Evolutionary conservation across 2,888 invertebrate species (phyloP).

Genomic region (Trichopria drosophilae): DNA sequence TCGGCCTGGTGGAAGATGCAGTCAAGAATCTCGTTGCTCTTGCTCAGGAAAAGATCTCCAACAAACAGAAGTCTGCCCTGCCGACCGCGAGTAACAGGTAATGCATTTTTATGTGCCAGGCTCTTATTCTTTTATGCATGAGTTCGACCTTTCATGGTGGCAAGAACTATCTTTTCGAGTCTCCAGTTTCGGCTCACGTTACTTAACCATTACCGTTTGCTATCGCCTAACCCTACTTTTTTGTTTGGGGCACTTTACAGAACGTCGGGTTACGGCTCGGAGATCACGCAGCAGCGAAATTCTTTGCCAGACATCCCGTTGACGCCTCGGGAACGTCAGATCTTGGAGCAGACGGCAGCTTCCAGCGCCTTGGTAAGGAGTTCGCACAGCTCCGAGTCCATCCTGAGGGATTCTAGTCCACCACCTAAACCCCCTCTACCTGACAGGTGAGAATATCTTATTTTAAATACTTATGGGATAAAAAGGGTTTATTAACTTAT

Average conservation of each 20-base stretch:
- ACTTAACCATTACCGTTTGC: too few relatives aligned
- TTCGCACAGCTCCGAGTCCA: conserved; percentile 82
- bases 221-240: not conserved
- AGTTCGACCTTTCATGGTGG: not conserved
- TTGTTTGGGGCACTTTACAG: conserved; percentile 36
- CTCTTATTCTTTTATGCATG: too few relatives aligned
- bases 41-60: conserved; percentile 80
- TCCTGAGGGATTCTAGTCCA: conserved; percentile 72
- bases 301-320: conserved; percentile 80
- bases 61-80: conserved; percentile 59
- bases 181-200: not conserved
- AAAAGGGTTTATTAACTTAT: too few relatives aligned
- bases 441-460: conserved; percentile 70
- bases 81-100: conserved; percentile 52
- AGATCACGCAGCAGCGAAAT: conserved; percentile 63
- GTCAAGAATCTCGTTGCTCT: conserved; percentile 77
- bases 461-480: too few relatives aligned
- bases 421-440: conserved; percentile 89
- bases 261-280: conserved; percentile 54
- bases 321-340: conserved; percentile 76
- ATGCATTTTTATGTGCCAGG: not conserved
- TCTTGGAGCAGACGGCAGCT: conserved; percentile 65
- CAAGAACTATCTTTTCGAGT: not conserved
- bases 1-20: conserved; percentile 72
- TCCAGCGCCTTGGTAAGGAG: conserved; percentile 67